phyloP scores from a whole-genome alignment of 2,113 vertebrate genomes.

The Podarcis raffonei region DNA sequence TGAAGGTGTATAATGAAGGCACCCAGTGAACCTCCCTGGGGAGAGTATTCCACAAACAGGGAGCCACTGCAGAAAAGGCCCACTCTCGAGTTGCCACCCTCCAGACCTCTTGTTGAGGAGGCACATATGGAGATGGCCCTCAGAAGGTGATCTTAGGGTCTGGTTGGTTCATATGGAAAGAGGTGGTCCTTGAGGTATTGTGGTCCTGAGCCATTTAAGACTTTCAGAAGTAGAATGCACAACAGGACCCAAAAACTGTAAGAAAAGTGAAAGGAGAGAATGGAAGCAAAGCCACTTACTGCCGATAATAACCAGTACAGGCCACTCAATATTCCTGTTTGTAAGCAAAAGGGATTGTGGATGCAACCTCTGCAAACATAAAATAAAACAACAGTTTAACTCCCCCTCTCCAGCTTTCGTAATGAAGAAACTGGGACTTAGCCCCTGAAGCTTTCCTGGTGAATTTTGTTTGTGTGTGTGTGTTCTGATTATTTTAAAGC shows the following conservation, averaged over 20 bases:
- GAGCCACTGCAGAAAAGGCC: too few species aligned
- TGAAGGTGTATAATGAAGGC: too few species aligned
- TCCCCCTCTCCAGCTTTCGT: slow-evolving; percentile 1
- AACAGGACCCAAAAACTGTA: not conserved
- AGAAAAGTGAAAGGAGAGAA: not conserved
- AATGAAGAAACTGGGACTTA: slow-evolving; percentile 28
- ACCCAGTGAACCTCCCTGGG: too few species aligned
- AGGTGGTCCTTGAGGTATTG: too few species aligned
- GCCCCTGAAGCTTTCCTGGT: slow-evolving; percentile 8
- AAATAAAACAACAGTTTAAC: not conserved
- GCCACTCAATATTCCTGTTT: not conserved
- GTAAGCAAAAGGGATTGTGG: not conserved
- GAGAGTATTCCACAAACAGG: too few species aligned
- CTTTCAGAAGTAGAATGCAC: not conserved
- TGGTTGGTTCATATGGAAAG: too few species aligned
- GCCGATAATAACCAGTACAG: not conserved
- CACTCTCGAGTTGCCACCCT: too few species aligned
- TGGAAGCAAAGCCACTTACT: not conserved
- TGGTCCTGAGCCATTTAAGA: too few species aligned
- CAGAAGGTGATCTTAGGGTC: too few species aligned
- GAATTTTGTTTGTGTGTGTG: too few species aligned
- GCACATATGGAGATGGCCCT: too few species aligned
- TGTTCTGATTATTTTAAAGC: slow-evolving; percentile 25
- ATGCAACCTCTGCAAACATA: not conserved
- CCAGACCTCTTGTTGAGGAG: too few species aligned